Conservation (phyloP, 2,113 vertebrate species). For the Cyanoderma ruficeps region DNA sequence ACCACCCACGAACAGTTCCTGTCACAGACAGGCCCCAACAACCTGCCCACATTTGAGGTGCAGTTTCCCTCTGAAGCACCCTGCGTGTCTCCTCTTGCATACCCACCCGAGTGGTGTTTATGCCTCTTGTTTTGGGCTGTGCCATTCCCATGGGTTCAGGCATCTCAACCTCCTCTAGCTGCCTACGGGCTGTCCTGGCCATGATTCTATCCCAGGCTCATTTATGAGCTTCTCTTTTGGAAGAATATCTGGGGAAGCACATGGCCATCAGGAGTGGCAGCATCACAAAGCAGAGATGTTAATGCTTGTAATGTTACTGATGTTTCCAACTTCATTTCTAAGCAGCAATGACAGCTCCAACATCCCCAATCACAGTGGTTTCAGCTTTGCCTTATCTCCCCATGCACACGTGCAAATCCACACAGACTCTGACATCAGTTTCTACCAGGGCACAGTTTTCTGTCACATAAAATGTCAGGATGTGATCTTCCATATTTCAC, state of each 20-base stretch:
- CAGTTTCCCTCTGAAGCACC: neutral
- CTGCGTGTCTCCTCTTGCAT: fast-evolving
- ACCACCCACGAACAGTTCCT: fast-evolving
- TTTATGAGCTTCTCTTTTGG: neutral
- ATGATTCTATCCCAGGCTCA: neutral
- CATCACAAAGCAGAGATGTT: neutral
- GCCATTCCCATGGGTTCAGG: neutral
- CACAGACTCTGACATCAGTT: neutral
- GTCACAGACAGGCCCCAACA: neutral
- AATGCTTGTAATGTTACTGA: neutral
- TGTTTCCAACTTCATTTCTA: neutral
- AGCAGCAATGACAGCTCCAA: neutral
- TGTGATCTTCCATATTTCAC: constrained; percentile 37
- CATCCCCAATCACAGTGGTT: neutral
- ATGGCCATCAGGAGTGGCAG: neutral
- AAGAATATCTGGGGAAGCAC: neutral
- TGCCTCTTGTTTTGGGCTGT: neutral
- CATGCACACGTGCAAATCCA: neutral
- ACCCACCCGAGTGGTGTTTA: neutral
- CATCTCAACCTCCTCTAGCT: neutral
- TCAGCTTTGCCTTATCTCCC: neutral
- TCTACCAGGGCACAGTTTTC: neutral
- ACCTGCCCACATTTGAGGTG: fast-evolving
- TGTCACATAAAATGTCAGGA: constrained; percentile 37
- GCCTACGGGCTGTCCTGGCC: fast-evolving